These are phyloP conservation scores for Falco berigora DNA, from an alignment of 2,797 vertebrate genomes.

Conservation along the genomic window DNA sequence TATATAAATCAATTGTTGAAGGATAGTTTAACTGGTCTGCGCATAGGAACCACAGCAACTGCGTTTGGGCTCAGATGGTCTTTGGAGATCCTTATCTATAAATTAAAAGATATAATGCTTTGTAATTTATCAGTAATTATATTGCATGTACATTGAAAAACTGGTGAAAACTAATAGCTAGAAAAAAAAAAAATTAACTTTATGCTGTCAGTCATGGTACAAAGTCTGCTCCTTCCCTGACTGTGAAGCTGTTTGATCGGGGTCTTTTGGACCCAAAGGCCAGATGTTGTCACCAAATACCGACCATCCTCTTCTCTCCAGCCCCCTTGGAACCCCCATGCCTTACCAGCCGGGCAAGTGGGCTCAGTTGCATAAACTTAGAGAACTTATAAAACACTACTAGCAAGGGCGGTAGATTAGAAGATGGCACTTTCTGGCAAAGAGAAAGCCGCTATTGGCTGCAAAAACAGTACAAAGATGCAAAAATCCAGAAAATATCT, in stretches of 20 bases:
- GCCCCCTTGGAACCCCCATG: background rate
- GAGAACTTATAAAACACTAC: background rate
- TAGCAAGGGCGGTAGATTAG: background rate
- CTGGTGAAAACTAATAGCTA: background rate
- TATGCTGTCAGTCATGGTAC: background rate
- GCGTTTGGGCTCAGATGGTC: background rate
- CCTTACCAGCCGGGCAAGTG: background rate
- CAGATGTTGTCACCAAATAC: background rate
- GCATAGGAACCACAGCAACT: background rate
- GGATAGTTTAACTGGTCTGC: background rate
- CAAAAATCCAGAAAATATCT: background rate
- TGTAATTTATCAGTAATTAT: background rate
- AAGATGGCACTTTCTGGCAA: background rate
- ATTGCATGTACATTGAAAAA: background rate
- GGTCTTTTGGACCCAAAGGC: background rate
- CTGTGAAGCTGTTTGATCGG: background rate
- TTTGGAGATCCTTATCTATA: background rate
- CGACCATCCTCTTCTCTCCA: background rate
- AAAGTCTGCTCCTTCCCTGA: background rate
- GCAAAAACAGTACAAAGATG: background rate
- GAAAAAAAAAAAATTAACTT: background rate
- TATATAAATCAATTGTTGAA: constrained; percentile 59
- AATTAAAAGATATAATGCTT: background rate
- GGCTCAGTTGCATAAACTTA: background rate
- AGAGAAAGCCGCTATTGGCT: background rate